Evolutionary conservation across 1,140 invertebrate genomes (phyloP), one percentile per base, ranked within the genome.

Genomic region (Dolichoris vasculosae): DNA sequence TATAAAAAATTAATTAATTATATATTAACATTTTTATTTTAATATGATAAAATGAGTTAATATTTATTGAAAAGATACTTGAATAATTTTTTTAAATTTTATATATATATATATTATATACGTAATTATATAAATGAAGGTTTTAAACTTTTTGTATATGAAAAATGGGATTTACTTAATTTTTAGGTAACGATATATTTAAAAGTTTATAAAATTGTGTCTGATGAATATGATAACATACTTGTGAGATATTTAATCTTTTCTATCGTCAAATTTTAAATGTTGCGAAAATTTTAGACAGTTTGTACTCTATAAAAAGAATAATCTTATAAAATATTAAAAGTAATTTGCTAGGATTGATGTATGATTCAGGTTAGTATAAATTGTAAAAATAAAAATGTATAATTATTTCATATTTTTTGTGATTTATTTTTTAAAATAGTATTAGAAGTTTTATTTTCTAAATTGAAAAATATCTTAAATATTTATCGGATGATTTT

Each of bases 391-490:
- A 20, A 69, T 40, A 11, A 38, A 69, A 69, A 69, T 17, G 3
- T 8, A 13, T 38, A 69, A 38, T 69, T 1, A 69, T 30, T 69
- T 13, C 20, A 23, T 20, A 38, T 30, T 35, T 15, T 20, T 2
- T 0, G 6, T 2, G 9, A 69, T 38, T 6, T 26, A 13, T 59
- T 3, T 26, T 59, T 59, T 26, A 59, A 2, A 23, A 26, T 59
- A 23, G 26, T 26, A 26, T 26, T 59, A 2, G 26, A 59, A 64
- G 64, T 40, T 67, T 48, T 73, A 38, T 35, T 43, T 63, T 77
- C 75, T 32, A 78, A 84, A 77, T 84, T 77, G 75, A 78, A 77
- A 78, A 84, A 15, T 55, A 75, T 15, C 55, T 43, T 9, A 43
- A 43, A 7, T 26, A 77, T 67, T 73, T 46, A 79, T 84, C 76